Evolutionary conservation across 2,888 invertebrate genomes (phyloP).

Genomic region (Elgonia sp.): DNA sequence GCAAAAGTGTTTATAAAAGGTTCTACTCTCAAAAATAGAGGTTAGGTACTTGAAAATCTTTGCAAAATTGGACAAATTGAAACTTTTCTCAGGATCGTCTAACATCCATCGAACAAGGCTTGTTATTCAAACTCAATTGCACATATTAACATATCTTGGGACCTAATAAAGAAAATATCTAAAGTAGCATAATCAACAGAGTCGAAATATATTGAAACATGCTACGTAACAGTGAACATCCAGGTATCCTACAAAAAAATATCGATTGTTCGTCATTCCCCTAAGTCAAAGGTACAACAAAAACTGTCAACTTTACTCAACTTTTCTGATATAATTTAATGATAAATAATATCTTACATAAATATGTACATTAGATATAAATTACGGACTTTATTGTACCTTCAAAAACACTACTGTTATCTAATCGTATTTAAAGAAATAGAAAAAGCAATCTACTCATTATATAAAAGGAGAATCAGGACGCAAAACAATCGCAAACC

Average conservation of each 20-base stretch:
- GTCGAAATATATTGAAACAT: constrained; percentile 61
- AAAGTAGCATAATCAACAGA: constrained; percentile 49
- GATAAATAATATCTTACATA: too few species aligned
- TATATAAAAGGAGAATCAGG: constrained; percentile 47
- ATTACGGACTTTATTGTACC: constrained; percentile 62
- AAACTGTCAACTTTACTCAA: neutral
- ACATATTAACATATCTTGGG: constrained; percentile 54
- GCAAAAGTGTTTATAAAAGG: constrained; percentile 53
- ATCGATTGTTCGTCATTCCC: constrained; percentile 43
- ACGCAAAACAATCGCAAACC: constrained; percentile 62
- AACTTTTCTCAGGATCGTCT: neutral
- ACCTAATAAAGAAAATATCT: constrained; percentile 38
- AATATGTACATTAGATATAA: neutral
- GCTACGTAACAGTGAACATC: constrained; percentile 71
- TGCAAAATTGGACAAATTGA: neutral
- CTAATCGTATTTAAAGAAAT: constrained; percentile 48
- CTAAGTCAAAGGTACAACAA: constrained; percentile 68
- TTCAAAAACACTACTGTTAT: constrained; percentile 54
- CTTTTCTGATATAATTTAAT: too few species aligned
- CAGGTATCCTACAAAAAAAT: constrained; percentile 63
- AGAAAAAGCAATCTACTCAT: constrained; percentile 63
- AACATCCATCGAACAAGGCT: neutral
- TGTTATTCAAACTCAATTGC: constrained; percentile 44
- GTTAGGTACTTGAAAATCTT: neutral
- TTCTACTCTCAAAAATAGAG: constrained; percentile 37